Base-by-base conservation (phyloP, 2,113 vertebrate species). In the Elephas maximus region DNA sequence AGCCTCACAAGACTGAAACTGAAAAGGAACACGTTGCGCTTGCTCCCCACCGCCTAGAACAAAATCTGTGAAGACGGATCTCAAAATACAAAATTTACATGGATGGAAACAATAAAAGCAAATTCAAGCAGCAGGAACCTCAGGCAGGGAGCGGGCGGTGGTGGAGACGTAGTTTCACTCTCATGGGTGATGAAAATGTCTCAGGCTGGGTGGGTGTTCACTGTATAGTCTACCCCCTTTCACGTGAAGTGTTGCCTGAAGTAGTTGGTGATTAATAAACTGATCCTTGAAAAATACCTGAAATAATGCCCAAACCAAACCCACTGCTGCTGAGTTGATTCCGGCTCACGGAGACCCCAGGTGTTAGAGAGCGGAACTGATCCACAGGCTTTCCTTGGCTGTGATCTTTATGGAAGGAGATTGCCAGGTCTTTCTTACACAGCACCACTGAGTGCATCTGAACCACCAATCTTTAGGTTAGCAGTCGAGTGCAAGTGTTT, bases 1-100 rank as follows among this genome's bases (percentile, higher is more conserved):
- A 80, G 33, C 1, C 65, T 78, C 88, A 82, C 44, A 86, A 86
- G 76, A 45, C 74, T 44, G 51, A 97, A 97, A 92, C 37, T 53
- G n/a, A 91, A 24, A 96, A 76, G 45, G 9, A 71, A 63, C 45
- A 45, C 65, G 45, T 15, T 63, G 20, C 62, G 28, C 91, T 60
- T 57, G 26, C 73, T 60, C 85, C 60, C 53, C 10, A 37, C 45
- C 23, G 6, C 44, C 60, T 24, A 33, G 51, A 6, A 90, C 41
- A 79, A 87, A 90, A 48, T 15, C 41, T 48, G 48, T 53, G 15
- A 60, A 44, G 81, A 90, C 28, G 15, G 48, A 65, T 94, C 76
- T 90, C 80, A 90, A 84, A 87, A 87, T 24, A 60, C 1, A 73
- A 60, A 88, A 86, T 63, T 23, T 60, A 57, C 60, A 41, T 30